Percentiles rank a stretch among this genome's conserved stretches.
Evolutionary conservation across 1,140 invertebrate species (phyloP).

Genomic region (Grapholita molesta): DNA sequence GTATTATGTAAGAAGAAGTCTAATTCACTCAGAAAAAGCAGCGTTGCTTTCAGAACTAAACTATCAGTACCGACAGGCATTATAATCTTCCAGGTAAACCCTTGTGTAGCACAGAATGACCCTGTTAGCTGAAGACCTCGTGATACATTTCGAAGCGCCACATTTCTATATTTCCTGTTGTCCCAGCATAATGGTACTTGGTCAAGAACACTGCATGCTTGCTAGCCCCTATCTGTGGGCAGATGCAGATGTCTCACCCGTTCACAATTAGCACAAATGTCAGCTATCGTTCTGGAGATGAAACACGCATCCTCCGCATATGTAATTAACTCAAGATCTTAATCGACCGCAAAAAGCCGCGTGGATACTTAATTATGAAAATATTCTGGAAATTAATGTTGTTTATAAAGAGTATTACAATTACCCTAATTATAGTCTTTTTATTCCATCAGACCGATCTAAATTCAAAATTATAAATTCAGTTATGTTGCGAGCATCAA

Average conservation of each 20-base stretch:
- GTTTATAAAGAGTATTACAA: neutral
- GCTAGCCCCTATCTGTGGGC: neutral
- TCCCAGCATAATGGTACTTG: neutral
- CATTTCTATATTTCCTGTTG: neutral
- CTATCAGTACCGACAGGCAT: too few relatives aligned
- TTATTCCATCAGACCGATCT: neutral
- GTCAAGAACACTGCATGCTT: neutral
- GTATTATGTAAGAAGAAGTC: too few relatives aligned
- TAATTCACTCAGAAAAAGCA: too few relatives aligned
- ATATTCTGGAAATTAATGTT: conserved; percentile 8
- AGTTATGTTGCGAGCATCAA: conserved; percentile 5
- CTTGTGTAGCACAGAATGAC: too few relatives aligned
- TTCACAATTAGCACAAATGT: neutral
- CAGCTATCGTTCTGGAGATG: neutral
- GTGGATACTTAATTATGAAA: conserved; percentile 10
- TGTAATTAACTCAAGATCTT: conserved; percentile 5
- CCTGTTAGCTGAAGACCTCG: too few relatives aligned
- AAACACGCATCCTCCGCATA: neutral
- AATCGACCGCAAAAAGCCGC: conserved; percentile 12
- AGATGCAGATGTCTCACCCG: neutral
- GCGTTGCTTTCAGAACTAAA: too few relatives aligned
- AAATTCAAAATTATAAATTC: conserved; percentile 12
- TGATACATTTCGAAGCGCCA: too few relatives aligned
- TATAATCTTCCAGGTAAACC: too few relatives aligned
- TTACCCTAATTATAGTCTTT: conserved; percentile 1